phyloP scores from a whole-genome alignment of 2,888 invertebrate genomes.

The Boloria euphrosyne region DNA sequence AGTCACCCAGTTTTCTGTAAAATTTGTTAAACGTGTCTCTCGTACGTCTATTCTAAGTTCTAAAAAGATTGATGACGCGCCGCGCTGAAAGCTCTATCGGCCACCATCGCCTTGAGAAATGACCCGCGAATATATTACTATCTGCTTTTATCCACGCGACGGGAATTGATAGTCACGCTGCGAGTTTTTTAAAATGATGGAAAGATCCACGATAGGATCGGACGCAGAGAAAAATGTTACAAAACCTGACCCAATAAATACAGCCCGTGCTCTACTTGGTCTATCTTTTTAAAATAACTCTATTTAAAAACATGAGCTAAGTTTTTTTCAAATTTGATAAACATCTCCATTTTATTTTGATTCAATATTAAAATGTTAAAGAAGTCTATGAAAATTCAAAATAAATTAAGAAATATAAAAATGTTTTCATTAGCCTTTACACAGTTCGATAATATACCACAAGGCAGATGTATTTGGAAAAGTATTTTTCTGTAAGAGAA shows the following conservation, averaged over 20 bases:
- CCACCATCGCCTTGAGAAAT: constrained; percentile 29
- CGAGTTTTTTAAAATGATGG: constrained; percentile 10
- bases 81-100: constrained; percentile 22
- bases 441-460: too few species aligned
- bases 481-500: too few species aligned
- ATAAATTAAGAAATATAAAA: too few species aligned
- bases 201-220: constrained; percentile 4
- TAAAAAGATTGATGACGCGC: constrained; percentile 19
- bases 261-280: too few species aligned
- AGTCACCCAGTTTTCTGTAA: not conserved
- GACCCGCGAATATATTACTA: constrained; percentile 28
- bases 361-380: too few species aligned
- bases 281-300: too few species aligned
- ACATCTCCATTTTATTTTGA: too few species aligned
- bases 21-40: constrained; percentile 6
- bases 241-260: not conserved
- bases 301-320: too few species aligned
- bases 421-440: too few species aligned
- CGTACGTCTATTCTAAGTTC: not conserved
- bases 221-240: not conserved
- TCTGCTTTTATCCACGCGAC: constrained; percentile 22
- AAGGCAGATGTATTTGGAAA: too few species aligned
- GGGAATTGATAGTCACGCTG: constrained; percentile 23
- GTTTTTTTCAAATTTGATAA: too few species aligned
- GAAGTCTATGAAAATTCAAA: too few species aligned